phyloP scores from a whole-genome alignment of 2,888 invertebrate genomes.

The Trissolcus brochymenae region DNA sequence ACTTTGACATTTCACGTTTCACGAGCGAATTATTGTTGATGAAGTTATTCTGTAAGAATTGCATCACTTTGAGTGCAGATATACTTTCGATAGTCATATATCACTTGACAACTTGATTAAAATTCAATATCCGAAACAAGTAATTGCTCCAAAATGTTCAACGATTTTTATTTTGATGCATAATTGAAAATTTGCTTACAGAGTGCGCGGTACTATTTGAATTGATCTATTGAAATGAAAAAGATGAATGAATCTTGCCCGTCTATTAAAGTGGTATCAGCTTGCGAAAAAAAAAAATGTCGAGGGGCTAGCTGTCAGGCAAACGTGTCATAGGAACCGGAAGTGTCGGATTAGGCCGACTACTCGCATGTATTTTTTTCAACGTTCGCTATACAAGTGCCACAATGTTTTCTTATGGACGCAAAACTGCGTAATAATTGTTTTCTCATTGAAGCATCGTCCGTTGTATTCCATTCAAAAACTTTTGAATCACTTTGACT shows the following conservation, averaged over 20 bases:
- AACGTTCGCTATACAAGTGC: conserved; percentile 6
- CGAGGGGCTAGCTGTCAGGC: conserved; percentile 16
- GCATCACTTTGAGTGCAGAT: no score
- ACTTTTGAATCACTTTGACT: conserved; percentile 1
- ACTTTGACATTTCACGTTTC: conserved; percentile 2
- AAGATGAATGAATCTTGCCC: conserved; percentile 2
- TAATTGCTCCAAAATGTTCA: background rate
- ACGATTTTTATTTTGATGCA: no score
- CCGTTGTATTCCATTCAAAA: background rate
- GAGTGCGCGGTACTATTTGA: background rate
- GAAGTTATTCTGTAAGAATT: background rate
- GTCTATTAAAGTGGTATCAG: conserved; percentile 22
- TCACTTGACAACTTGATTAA: conserved; percentile 2
- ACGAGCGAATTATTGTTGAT: conserved; percentile 14
- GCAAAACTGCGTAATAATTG: conserved; percentile 29
- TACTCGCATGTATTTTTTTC: conserved; percentile 37
- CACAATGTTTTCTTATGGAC: conserved; percentile 28
- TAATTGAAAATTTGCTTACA: no score
- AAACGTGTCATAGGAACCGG: conserved; percentile 59
- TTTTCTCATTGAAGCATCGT: conserved; percentile 15
- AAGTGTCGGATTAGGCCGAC: conserved; percentile 59
- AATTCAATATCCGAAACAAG: conserved; percentile 6
- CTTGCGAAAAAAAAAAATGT: conserved; percentile 26
- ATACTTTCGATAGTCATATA: no score
- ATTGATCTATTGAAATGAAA: background rate